Conservation (phyloP, 2,797 vertebrate species). For the Characodon lateralis region DNA sequence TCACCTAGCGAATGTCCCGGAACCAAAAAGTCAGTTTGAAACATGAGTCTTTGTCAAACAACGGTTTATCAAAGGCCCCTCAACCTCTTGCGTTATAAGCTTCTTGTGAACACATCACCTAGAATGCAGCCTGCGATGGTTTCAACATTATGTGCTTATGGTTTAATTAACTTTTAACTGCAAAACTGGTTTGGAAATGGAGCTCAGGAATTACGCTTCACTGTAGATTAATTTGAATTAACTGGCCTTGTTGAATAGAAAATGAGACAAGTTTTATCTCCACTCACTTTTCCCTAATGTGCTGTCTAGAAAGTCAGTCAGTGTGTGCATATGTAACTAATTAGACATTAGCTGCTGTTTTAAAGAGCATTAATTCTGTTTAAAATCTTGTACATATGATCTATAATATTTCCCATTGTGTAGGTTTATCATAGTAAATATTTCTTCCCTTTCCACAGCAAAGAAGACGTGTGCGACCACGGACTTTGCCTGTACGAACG, state of each 20-base stretch:
- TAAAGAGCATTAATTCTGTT: background rate
- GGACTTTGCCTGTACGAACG: slow-evolving; percentile 93
- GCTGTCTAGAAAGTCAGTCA: background rate
- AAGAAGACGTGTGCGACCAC: slow-evolving; percentile 93
- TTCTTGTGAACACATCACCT: slow-evolving; percentile 5
- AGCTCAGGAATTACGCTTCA: slow-evolving; percentile 16
- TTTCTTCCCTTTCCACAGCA: slow-evolving; percentile 78
- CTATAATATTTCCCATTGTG: background rate
- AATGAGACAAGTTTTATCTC: background rate
- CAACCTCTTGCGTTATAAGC: background rate
- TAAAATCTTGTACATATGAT: background rate
- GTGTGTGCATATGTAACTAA: background rate
- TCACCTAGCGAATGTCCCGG: background rate
- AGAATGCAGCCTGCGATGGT: background rate
- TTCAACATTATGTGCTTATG: slow-evolving; percentile 5
- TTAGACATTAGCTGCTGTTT: slow-evolving; percentile 2
- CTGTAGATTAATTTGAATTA: slow-evolving; percentile 22
- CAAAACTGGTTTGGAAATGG: slow-evolving; percentile 19
- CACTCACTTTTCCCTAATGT: background rate
- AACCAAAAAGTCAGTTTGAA: slow-evolving; percentile 14
- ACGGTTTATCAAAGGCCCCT: slow-evolving; percentile 1
- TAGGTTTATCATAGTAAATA: background rate
- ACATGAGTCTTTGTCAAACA: slow-evolving; percentile 6
- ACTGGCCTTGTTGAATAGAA: slow-evolving; percentile 3
- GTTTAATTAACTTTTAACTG: slow-evolving; percentile 15